Conservation (phyloP, 2,888 invertebrate species). For the Laothoe populi region DNA sequence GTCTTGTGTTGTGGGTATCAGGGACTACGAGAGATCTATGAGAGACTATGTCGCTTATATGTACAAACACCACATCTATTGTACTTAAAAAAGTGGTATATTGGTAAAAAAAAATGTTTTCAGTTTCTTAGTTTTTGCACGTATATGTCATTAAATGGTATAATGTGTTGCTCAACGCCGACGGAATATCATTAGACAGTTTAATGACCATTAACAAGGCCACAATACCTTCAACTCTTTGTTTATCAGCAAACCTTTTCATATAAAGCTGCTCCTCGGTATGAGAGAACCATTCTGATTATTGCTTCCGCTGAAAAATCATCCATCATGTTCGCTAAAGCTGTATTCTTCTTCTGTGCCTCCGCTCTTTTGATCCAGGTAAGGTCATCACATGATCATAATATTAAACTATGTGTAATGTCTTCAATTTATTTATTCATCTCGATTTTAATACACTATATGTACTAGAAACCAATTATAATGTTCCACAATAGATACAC, state of each 20-base stretch:
- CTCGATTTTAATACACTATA: too few relatives aligned
- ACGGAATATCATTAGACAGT: background rate
- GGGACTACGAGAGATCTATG: too few relatives aligned
- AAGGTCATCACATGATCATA: too few relatives aligned
- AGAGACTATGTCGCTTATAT: background rate
- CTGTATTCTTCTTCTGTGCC: slow-evolving; percentile 35
- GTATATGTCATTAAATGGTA: background rate
- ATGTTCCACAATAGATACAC: too few relatives aligned
- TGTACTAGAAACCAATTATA: too few relatives aligned
- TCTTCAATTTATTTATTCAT: too few relatives aligned
- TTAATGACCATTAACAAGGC: background rate
- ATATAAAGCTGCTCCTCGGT: slow-evolving; percentile 28
- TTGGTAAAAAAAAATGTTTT: background rate
- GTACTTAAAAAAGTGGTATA: background rate
- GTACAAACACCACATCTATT: slow-evolving; percentile 1
- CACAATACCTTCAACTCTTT: background rate
- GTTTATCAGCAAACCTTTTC: background rate
- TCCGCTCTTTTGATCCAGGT: slow-evolving; percentile 32
- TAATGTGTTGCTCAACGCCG: background rate
- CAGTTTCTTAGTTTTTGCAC: background rate
- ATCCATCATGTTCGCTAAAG: slow-evolving; percentile 30
- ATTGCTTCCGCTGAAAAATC: slow-evolving; percentile 20
- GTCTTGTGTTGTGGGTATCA: too few relatives aligned
- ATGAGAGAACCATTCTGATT: slow-evolving; percentile 31
- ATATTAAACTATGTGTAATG: too few relatives aligned